These are phyloP conservation scores for Muschampia plurimacula DNA, from an alignment of 2,888 invertebrate species.

Conservation along the genomic window DNA sequence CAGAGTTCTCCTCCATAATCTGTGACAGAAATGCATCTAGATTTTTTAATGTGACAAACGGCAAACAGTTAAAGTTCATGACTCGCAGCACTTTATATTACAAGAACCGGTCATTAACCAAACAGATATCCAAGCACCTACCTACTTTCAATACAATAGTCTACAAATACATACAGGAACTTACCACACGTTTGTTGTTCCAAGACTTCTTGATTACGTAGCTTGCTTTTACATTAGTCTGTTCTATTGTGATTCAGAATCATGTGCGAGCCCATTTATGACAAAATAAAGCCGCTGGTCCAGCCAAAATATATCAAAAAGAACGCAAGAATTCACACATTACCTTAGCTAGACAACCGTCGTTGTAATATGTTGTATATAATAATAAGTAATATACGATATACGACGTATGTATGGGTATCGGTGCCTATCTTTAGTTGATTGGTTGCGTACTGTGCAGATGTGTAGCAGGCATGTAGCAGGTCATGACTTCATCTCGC, in stretches of 20 bases:
- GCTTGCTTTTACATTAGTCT: slow-evolving; percentile 30
- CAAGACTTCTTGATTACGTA: slow-evolving; percentile 32
- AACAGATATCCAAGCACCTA: slow-evolving; percentile 66
- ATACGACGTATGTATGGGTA: slow-evolving; percentile 15
- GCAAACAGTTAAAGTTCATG: slow-evolving; percentile 42
- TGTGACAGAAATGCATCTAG: slow-evolving; percentile 55
- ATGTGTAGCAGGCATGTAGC: slow-evolving; percentile 38
- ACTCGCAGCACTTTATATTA: slow-evolving; percentile 60
- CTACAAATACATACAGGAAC: slow-evolving; percentile 68
- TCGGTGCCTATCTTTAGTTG: slow-evolving; percentile 44
- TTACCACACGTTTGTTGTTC: slow-evolving; percentile 64
- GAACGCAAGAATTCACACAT: slow-evolving; percentile 69
- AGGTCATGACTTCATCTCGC: slow-evolving; percentile 35
- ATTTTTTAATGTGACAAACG: slow-evolving; percentile 52
- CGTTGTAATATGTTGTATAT: slow-evolving; percentile 36
- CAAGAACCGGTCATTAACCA: slow-evolving; percentile 73
- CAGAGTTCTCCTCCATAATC: slow-evolving; percentile 76
- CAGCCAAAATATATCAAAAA: slow-evolving; percentile 59
- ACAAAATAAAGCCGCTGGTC: slow-evolving; percentile 42
- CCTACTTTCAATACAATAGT: slow-evolving; percentile 72
- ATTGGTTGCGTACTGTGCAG: slow-evolving; percentile 48
- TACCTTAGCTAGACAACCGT: slow-evolving; percentile 58
- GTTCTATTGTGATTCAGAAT: slow-evolving; percentile 39
- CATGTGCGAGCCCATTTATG: slow-evolving; percentile 48
- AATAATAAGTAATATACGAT: too few relatives aligned